phyloP scores from a whole-genome alignment of 2,888 invertebrate genomes.

The Cephus spinipes region DNA sequence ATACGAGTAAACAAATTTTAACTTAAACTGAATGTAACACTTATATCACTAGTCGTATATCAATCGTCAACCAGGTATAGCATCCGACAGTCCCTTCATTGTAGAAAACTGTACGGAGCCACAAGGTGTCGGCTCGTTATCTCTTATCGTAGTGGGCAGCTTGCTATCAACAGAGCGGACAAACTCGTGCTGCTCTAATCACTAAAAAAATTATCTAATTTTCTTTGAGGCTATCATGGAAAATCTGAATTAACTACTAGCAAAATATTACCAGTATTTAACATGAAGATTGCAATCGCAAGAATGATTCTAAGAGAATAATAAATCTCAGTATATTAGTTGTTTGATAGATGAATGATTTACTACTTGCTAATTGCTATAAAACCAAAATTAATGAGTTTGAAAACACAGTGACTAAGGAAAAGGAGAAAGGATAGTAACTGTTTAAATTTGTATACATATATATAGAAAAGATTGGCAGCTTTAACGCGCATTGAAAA shows the following conservation, averaged over 20 bases:
- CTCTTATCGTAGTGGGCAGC: slow-evolving; percentile 58
- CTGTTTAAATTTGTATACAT: neutral
- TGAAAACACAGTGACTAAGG: neutral
- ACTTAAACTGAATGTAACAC: slow-evolving; percentile 20
- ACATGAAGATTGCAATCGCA: neutral
- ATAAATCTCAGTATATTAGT: neutral
- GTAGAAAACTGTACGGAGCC: slow-evolving; percentile 40
- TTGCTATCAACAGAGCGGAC: slow-evolving; percentile 45
- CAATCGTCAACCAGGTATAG: slow-evolving; percentile 22
- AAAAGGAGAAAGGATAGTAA: neutral
- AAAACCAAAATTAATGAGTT: neutral
- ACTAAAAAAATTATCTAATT: slow-evolving; percentile 13
- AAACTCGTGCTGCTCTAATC: slow-evolving; percentile 9
- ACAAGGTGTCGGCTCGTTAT: slow-evolving; percentile 53
- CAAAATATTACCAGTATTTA: neutral
- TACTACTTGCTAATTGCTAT: neutral
- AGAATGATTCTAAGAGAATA: neutral
- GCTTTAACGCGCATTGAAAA: neutral
- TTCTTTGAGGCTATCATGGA: neutral
- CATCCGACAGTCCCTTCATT: slow-evolving; percentile 42
- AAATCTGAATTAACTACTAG: neutral
- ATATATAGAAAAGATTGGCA: neutral
- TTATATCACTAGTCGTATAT: slow-evolving; percentile 39
- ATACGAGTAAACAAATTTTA: slow-evolving; percentile 18
- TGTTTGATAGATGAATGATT: neutral